phyloP scores from a whole-genome alignment of 92 coral and sea anemone genomes.

The Phenganax subtilis region DNA sequence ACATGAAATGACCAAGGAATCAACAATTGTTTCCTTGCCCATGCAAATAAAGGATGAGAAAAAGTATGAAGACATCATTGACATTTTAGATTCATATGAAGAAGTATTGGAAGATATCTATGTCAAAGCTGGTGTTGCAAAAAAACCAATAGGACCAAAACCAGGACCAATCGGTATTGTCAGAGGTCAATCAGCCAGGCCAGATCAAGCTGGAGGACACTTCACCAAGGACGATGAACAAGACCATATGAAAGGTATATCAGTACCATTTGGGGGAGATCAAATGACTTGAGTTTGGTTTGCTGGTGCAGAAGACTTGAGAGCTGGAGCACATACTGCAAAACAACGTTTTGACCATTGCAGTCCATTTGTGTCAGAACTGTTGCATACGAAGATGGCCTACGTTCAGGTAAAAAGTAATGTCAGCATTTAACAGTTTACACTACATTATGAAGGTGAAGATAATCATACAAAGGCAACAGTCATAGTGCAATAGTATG shows the following conservation, averaged over 20 bases:
- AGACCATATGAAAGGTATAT: conserved; percentile 47
- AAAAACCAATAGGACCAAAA: neutral
- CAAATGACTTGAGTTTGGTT: conserved; percentile 50
- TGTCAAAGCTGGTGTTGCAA: neutral
- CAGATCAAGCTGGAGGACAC: conserved; percentile 35
- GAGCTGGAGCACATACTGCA: conserved; percentile 12
- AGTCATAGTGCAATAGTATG: too few relatives aligned
- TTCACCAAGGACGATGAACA: conserved; percentile 8
- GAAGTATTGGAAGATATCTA: conserved; percentile 14
- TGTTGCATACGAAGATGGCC: neutral
- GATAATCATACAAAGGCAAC: too few relatives aligned
- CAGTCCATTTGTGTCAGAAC: neutral
- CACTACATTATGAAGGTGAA: too few relatives aligned
- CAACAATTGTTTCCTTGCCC: conserved; percentile 47
- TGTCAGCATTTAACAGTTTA: too few relatives aligned
- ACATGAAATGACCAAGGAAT: conserved; percentile 42
- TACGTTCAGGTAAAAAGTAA: neutral
- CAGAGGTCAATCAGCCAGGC: neutral
- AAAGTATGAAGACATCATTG: conserved; percentile 44
- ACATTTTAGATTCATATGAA: conserved; percentile 37
- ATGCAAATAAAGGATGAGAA: conserved; percentile 53
- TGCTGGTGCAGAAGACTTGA: conserved; percentile 52
- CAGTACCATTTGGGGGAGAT: neutral
- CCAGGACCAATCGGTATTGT: too few relatives aligned
- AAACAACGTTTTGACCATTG: conserved; percentile 46